Conservation (phyloP, 2,797 vertebrate species). For the Chromobotia macracanthus region DNA sequence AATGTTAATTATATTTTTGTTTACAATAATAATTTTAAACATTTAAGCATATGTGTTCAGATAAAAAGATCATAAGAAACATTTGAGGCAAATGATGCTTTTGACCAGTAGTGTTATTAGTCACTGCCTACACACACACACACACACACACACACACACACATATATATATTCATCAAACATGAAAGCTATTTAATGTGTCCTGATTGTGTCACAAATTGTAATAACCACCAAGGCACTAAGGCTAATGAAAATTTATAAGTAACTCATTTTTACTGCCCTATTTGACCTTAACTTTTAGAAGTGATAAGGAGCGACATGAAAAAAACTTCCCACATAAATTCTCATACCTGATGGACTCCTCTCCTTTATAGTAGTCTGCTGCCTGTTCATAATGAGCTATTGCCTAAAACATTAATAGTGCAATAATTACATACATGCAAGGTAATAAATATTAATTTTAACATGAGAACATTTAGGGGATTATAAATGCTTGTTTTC, state of each 20-base stretch:
- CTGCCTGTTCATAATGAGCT: conserved; percentile 92
- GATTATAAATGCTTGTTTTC: too few species aligned
- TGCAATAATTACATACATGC: not conserved
- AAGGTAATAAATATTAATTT: not conserved
- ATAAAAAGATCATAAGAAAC: too few species aligned
- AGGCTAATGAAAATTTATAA: not conserved
- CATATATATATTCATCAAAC: not conserved
- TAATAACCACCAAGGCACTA: not conserved
- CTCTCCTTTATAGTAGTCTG: conserved; percentile 95
- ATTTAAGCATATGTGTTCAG: too few species aligned
- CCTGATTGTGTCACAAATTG: not conserved
- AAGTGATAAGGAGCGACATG: not conserved
- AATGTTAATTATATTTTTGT: too few species aligned
- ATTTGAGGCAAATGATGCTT: too few species aligned
- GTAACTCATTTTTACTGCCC: not conserved
- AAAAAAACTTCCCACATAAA: not conserved
- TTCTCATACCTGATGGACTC: conserved; percentile 87
- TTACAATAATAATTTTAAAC: too few species aligned
- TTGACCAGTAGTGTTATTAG: too few species aligned
- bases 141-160: too few species aligned
- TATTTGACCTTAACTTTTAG: not conserved
- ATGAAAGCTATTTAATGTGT: not conserved
- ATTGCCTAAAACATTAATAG: conserved; percentile 76
- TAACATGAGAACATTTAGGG: not conserved
- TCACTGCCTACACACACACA: too few species aligned